Percentiles rank a stretch among this genome's conserved stretches.
phyloP scores from a whole-genome alignment of 2,797 vertebrate species.

The Malacoraja senta region DNA sequence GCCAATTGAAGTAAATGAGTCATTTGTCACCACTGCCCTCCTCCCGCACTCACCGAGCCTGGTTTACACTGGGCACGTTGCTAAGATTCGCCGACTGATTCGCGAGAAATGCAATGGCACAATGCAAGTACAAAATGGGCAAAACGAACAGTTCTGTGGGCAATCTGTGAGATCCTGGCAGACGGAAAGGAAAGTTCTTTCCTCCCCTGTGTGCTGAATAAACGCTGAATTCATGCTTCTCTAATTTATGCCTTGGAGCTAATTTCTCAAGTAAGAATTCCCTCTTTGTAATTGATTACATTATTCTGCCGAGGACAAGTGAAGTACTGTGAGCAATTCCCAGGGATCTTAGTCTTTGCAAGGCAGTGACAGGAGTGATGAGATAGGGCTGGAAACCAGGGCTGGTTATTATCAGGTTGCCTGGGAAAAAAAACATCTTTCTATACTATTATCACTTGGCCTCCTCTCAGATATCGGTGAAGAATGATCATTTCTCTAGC shows the following conservation, averaged over 20 bases:
- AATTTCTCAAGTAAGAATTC: conserved; percentile 25
- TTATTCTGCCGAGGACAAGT: background rate
- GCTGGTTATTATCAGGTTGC: background rate
- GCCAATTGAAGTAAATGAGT: background rate
- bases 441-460: background rate
- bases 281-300: conserved; percentile 23
- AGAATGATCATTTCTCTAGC: background rate
- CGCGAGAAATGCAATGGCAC: conserved; percentile 10
- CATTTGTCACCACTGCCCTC: too few species aligned
- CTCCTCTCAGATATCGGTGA: background rate
- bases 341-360: conserved; percentile 5
- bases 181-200: background rate
- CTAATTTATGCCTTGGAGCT: conserved; percentile 32
- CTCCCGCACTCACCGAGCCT: background rate
- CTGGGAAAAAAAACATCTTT: background rate
- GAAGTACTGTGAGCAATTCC: conserved; percentile 24
- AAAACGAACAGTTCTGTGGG: background rate
- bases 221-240: conserved; percentile 6
- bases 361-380: background rate
- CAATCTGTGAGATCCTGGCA: conserved; percentile 19
- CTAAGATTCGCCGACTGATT: background rate
- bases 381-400: background rate
- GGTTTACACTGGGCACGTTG: background rate
- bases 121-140: background rate
- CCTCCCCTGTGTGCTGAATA: background rate